Conservation (phyloP, 2,888 invertebrate species). For the Zootermopsis nevadensis region DNA sequence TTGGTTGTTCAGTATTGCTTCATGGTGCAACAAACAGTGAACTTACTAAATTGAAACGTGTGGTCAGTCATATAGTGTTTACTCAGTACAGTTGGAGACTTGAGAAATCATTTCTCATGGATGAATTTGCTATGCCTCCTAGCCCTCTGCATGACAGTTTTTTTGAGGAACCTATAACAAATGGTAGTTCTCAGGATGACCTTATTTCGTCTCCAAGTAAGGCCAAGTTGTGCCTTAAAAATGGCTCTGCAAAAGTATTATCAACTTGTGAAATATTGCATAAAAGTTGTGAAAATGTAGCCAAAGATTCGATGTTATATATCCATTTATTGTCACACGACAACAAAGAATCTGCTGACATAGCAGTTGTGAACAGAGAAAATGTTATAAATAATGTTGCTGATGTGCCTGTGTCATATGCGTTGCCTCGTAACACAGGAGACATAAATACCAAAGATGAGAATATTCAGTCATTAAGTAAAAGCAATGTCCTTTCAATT, state of each 20-base stretch:
- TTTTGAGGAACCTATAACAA: conserved; percentile 43
- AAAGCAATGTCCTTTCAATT: neutral
- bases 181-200: conserved; percentile 18
- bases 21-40: conserved; percentile 77
- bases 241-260: neutral
- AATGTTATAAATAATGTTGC: neutral
- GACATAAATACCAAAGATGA: neutral
- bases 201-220: neutral
- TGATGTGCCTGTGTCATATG: too few relatives aligned
- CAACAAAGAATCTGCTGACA: neutral
- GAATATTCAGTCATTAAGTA: neutral
- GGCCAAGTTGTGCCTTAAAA: conserved; percentile 3
- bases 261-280: neutral
- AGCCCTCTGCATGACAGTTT: conserved; percentile 50
- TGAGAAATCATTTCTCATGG: conserved; percentile 90
- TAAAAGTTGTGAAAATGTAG: neutral
- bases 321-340: neutral
- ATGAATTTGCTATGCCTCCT: conserved; percentile 84
- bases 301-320: neutral
- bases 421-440: neutral
- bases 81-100: conserved; percentile 91
- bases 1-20: conserved; percentile 89
- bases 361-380: neutral
- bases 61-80: conserved; percentile 83
- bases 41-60: conserved; percentile 83